Evolutionary conservation across 1,140 invertebrate genomes (phyloP).

Genomic region (Drosophila arawakana): DNA sequence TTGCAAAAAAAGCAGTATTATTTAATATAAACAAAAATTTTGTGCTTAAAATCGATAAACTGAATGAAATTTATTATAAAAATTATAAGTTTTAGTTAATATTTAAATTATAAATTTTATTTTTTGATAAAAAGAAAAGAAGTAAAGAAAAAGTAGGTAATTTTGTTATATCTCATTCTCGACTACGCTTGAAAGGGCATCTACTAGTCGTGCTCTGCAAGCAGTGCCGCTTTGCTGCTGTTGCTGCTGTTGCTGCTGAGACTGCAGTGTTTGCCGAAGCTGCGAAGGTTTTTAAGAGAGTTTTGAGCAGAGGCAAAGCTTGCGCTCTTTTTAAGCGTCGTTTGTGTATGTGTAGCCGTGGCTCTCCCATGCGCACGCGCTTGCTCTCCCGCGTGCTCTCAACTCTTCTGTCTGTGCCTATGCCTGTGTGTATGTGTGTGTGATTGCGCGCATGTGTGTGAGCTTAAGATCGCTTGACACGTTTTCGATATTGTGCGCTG

Average conservation of each 20-base stretch:
- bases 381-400: neutral
- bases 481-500: slow-evolving; percentile 10
- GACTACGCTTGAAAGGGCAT: too few species aligned
- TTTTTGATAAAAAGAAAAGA: too few species aligned
- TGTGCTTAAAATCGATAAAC: too few species aligned
- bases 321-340: slow-evolving; percentile 5
- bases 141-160: too few species aligned
- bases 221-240: neutral
- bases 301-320: neutral
- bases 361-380: neutral
- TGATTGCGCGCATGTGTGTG: neutral
- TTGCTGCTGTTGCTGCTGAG: neutral
- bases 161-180: too few species aligned
- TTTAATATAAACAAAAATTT: too few species aligned
- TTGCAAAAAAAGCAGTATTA: too few species aligned
- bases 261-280: neutral
- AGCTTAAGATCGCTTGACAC: slow-evolving; percentile 9
- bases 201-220: neutral
- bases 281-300: slow-evolving; percentile 4
- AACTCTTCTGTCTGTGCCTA: neutral
- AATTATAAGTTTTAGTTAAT: too few species aligned
- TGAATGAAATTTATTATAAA: too few species aligned
- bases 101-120: too few species aligned
- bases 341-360: neutral
- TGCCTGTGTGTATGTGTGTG: too few species aligned